A percentile compares a stretch with the other conserved stretches of the same genome.
Evolutionary conservation across 1,140 invertebrate species (phyloP).

Genomic region (Macrosteles quadrilineatus): DNA sequence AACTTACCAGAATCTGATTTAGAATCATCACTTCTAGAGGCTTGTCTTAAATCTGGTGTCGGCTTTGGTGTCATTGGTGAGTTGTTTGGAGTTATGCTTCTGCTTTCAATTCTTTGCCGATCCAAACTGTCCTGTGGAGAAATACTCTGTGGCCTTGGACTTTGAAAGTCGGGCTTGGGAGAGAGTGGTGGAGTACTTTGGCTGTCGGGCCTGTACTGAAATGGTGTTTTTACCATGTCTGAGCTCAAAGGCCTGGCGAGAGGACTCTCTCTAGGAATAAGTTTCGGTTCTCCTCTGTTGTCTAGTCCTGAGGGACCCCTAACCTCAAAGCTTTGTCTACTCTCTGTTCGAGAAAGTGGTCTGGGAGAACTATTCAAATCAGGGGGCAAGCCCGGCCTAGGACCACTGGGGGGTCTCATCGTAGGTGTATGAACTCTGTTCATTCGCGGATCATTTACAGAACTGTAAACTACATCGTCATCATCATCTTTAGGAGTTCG

Average conservation of each 20-base stretch:
- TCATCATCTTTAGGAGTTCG: slow-evolving; percentile 18
- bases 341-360: slow-evolving; percentile 7
- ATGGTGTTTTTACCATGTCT: neutral
- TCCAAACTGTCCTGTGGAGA: slow-evolving; percentile 4
- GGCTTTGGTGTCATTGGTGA: neutral
- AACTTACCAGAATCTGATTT: slow-evolving; percentile 6
- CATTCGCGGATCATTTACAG: neutral
- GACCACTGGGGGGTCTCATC: slow-evolving; percentile 15
- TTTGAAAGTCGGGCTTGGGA: slow-evolving; percentile 13
- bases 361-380: slow-evolving; percentile 8
- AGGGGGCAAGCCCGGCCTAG: neutral
- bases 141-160: slow-evolving; percentile 9
- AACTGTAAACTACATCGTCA: slow-evolving; percentile 2
- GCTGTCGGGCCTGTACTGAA: slow-evolving; percentile 12
- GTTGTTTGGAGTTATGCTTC: neutral
- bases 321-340: slow-evolving; percentile 16
- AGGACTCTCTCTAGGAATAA: neutral
- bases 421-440: neutral
- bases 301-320: neutral
- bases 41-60: neutral
- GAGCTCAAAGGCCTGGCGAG: neutral
- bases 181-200: neutral
- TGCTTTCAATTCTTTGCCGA: neutral
- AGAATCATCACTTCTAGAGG: neutral
- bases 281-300: neutral